These are phyloP conservation scores for Teleiodes luculella DNA, from an alignment of 2,888 invertebrate genomes.

Conservation along the genomic window DNA sequence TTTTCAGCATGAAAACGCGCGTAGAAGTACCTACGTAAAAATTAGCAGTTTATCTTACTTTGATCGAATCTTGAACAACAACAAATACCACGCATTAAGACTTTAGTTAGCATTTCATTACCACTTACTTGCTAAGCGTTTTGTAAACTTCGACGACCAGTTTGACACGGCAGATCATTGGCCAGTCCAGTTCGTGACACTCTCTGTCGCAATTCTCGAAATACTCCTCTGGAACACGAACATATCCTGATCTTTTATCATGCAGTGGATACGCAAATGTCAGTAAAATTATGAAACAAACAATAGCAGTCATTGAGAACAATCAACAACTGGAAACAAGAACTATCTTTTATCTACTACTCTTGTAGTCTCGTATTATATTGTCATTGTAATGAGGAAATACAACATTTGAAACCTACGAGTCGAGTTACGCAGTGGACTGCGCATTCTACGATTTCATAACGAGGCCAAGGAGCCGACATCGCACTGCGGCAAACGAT, in stretches of 20 bases:
- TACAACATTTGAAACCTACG: neutral
- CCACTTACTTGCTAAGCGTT: conserved; percentile 82
- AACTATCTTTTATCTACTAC: too few relatives aligned
- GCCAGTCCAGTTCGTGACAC: conserved; percentile 87
- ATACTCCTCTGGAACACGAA: conserved; percentile 81
- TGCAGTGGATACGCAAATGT: neutral
- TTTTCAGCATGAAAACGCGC: too few relatives aligned
- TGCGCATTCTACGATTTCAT: conserved; percentile 5
- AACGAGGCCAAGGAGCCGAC: conserved; percentile 12
- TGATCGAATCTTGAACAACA: neutral
- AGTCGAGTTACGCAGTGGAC: conserved; percentile 4
- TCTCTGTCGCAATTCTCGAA: conserved; percentile 87
- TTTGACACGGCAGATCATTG: conserved; percentile 88
- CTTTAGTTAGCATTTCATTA: neutral
- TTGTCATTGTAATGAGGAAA: conserved; percentile 3
- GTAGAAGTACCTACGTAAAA: too few relatives aligned
- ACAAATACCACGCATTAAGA: neutral
- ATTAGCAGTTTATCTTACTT: neutral
- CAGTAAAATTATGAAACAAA: too few relatives aligned
- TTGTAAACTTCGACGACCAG: conserved; percentile 86
- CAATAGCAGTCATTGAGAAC: too few relatives aligned
- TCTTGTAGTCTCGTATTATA: neutral
- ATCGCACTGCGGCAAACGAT: neutral
- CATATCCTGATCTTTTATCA: neutral
- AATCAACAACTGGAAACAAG: neutral